Evolutionary conservation across 1,140 invertebrate genomes (phyloP).

Genomic region (Cryptotermes secundus): DNA sequence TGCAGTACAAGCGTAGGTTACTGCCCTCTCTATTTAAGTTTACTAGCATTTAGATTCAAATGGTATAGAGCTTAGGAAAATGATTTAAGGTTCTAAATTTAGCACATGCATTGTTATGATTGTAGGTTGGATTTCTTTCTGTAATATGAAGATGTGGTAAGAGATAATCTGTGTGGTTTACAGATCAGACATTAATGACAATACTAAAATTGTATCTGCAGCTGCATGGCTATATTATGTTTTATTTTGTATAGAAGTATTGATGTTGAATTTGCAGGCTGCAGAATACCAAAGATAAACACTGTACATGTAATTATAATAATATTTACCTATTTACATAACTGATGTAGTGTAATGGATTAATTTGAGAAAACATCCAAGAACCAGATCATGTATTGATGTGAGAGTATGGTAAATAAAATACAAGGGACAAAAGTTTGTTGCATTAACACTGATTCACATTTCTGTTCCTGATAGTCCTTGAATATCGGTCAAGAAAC

Average conservation of each 20-base stretch:
- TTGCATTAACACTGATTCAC: neutral
- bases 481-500: neutral
- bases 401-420: slow-evolving; percentile 1
- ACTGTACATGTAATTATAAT: slow-evolving; percentile 3
- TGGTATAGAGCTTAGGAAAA: neutral
- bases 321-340: neutral
- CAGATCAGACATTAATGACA: neutral
- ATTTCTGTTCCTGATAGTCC: neutral
- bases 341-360: neutral
- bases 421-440: neutral
- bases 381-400: neutral
- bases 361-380: neutral
- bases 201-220: slow-evolving; percentile 15
- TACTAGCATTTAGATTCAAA: neutral
- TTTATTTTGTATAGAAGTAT: neutral
- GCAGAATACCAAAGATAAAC: slow-evolving; percentile 4
- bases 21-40: neutral
- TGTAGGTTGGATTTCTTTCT: neutral
- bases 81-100: neutral
- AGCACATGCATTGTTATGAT: neutral
- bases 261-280: neutral
- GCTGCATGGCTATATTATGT: neutral
- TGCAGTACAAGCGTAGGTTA: neutral
- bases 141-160: neutral
- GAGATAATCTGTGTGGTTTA: neutral